phyloP scores from a whole-genome alignment of 2,888 invertebrate species.

The Tanytarsus gracilentus region DNA sequence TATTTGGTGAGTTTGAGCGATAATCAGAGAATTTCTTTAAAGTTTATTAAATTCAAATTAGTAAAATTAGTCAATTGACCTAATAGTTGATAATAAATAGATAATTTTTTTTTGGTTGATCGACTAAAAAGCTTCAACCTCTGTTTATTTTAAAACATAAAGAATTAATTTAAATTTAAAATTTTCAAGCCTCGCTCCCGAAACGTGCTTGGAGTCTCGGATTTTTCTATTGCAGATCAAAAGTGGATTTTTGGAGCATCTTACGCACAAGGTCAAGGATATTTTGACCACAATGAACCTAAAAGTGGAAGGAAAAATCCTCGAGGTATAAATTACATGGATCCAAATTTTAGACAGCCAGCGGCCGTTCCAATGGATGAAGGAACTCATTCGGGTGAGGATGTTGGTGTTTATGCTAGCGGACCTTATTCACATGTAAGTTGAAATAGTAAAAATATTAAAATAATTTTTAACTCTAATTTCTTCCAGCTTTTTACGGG shows the following conservation, averaged over 20 bases:
- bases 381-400: conserved; percentile 63
- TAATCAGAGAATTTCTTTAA: not conserved
- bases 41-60: not conserved
- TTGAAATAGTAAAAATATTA: conserved; percentile 32
- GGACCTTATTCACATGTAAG: conserved; percentile 67
- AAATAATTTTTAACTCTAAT: not conserved
- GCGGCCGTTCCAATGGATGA: conserved; percentile 47
- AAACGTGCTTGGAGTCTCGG: conserved; percentile 32
- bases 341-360: conserved; percentile 43
- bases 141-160: not conserved
- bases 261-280: conserved; percentile 62
- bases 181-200: conserved; percentile 33
- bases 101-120: not conserved
- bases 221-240: conserved; percentile 44
- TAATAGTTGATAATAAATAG: not conserved
- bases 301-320: conserved; percentile 23
- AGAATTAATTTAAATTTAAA: not conserved
- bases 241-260: conserved; percentile 54
- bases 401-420: conserved; percentile 61
- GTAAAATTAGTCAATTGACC: not conserved
- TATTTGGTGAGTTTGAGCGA: conserved; percentile 49
- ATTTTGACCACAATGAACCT: conserved; percentile 34
- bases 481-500: conserved; percentile 9
- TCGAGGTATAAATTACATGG: conserved; percentile 18
- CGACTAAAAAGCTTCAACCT: no score